phyloP scores from a whole-genome alignment of 1,140 invertebrate species.

The Bombus sylvicola region DNA sequence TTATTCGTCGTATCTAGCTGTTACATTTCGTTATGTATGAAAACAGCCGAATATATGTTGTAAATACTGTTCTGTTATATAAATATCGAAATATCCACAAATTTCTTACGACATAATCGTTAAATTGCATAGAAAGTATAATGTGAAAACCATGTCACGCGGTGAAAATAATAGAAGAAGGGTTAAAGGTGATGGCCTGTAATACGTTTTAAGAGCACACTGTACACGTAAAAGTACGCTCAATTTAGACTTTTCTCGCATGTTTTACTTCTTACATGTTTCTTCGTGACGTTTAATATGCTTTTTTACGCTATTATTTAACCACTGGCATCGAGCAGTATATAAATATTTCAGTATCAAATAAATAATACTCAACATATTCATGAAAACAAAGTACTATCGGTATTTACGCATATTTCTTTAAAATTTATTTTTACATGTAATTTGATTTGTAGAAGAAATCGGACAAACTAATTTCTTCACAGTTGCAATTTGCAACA shows the following conservation, averaged over 20 bases:
- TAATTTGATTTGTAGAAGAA: not conserved
- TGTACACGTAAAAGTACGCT: not conserved
- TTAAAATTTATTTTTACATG: too few relatives aligned
- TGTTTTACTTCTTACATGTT: not conserved
- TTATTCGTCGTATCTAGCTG: not conserved
- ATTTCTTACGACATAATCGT: not conserved
- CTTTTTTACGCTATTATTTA: too few relatives aligned
- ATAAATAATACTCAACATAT: too few relatives aligned
- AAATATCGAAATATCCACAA: not conserved
- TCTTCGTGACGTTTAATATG: not conserved
- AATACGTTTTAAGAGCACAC: not conserved
- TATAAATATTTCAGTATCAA: too few relatives aligned
- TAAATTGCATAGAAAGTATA: not conserved
- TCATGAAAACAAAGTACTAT: too few relatives aligned
- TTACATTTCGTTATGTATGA: not conserved
- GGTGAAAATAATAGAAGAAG: conserved; percentile 1
- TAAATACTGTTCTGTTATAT: not conserved
- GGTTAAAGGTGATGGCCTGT: not conserved
- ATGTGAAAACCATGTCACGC: not conserved
- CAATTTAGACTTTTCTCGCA: not conserved
- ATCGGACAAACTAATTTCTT: not conserved
- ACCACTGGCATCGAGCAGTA: too few relatives aligned
- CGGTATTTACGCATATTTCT: too few relatives aligned
- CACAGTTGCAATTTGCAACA: not conserved
- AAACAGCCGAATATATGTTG: too few relatives aligned